Evolutionary conservation across 2,888 invertebrate species (phyloP).

Genomic region (Anthrax anthrax): DNA sequence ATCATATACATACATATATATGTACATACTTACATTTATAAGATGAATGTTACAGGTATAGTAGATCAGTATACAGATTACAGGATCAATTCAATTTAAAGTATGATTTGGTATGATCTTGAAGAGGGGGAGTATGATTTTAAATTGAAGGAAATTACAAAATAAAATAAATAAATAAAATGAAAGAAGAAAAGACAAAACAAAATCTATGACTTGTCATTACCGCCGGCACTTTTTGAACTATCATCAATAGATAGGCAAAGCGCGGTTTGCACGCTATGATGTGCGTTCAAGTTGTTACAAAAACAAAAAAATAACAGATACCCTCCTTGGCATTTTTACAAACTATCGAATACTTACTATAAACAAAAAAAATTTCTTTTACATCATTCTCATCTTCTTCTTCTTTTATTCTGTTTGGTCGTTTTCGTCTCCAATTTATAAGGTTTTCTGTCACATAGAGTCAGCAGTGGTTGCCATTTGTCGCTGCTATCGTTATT

Average conservation of each 20-base stretch:
- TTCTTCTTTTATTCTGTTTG: background rate
- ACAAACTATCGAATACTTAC: no score
- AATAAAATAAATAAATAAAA: background rate
- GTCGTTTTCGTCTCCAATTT: background rate
- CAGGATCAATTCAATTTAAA: background rate
- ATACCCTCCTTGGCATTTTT: no score
- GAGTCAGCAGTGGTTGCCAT: conserved; percentile 2
- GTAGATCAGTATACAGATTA: background rate
- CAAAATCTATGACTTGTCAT: conserved; percentile 10
- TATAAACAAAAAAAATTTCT: no score
- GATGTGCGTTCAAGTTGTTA: background rate
- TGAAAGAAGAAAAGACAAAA: background rate
- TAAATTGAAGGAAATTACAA: background rate
- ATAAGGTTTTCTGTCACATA: background rate
- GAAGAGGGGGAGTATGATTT: background rate
- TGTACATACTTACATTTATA: no score
- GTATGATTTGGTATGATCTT: background rate
- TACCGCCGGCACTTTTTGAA: conserved; percentile 12
- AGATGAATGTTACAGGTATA: no score
- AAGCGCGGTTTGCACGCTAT: conserved; percentile 1
- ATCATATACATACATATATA: background rate
- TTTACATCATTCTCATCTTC: no score
- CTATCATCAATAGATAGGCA: conserved; percentile 7
- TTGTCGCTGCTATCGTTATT: conserved; percentile 3
- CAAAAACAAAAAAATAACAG: no score